These are phyloP conservation scores for Macroglossus sobrinus DNA, from an alignment of 2,113 vertebrate genomes.

Conservation along the genomic window DNA sequence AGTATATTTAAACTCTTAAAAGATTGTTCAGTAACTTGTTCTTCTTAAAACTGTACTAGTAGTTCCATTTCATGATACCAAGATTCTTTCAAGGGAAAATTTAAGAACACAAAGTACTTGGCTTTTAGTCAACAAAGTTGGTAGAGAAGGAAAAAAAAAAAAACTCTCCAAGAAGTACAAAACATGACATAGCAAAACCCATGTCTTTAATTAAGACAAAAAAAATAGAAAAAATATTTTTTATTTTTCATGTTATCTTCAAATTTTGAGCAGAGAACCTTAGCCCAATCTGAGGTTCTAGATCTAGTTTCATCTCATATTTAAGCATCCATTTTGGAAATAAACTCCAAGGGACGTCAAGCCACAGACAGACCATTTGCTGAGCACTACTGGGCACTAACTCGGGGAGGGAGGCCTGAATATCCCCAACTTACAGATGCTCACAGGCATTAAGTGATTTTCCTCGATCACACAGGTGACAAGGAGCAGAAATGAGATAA, in stretches of 20 bases:
- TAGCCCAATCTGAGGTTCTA: not conserved
- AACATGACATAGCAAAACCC: not conserved
- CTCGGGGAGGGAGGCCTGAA: not conserved
- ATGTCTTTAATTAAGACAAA: not conserved
- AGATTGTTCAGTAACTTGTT: not conserved
- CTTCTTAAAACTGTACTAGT: not conserved
- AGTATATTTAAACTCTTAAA: not conserved
- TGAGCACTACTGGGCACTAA: not conserved
- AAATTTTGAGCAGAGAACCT: not conserved
- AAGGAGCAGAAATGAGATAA: not conserved
- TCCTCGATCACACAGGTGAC: not conserved
- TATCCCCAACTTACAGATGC: not conserved
- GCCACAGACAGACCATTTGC: not conserved
- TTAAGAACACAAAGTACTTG: slow-evolving; percentile 5
- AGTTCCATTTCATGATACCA: not conserved
- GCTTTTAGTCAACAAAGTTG: not conserved
- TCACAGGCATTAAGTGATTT: not conserved
- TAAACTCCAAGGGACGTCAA: not conserved
- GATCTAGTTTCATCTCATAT: not conserved
- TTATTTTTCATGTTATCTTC: not conserved
- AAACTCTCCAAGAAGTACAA: not conserved
- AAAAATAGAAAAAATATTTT: not conserved
- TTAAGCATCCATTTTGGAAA: not conserved
- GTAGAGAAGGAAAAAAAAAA: not conserved
- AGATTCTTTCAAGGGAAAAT: not conserved